A percentile compares a stretch with the other conserved stretches of the same genome.
Evolutionary conservation across 2,113 vertebrate genomes (phyloP).

Genomic region (Ancistrus triradiatus): DNA sequence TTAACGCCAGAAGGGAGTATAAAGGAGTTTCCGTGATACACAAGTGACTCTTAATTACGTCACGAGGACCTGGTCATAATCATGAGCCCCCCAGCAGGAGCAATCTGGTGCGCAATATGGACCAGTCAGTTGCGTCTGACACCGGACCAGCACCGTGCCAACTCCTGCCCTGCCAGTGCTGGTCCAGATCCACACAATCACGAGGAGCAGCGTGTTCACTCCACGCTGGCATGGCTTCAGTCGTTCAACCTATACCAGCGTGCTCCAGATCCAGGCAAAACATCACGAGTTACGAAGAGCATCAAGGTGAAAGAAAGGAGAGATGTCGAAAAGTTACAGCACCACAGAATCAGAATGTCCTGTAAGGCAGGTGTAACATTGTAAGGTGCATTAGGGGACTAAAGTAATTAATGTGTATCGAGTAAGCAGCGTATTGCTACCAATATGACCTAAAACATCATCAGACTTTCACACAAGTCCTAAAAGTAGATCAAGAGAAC

Average conservation of each 20-base stretch:
- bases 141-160: conserved; percentile 16
- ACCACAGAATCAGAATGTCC: no score
- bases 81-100: conserved; percentile 21
- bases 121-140: conserved; percentile 38
- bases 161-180: conserved; percentile 16
- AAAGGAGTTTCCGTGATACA: conserved; percentile 32
- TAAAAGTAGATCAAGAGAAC: no score
- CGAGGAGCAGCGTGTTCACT: conserved; percentile 16
- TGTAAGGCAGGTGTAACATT: no score
- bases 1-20: conserved; percentile 21
- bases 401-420: no score
- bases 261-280: background rate
- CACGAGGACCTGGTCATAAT: conserved; percentile 27
- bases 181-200: conserved; percentile 23
- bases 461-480: no score
- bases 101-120: conserved; percentile 35
- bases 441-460: no score
- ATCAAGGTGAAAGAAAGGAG: conserved; percentile 24
- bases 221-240: conserved; percentile 20
- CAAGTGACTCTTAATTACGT: conserved; percentile 35
- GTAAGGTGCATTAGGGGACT: no score
- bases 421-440: no score
- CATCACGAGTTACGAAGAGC: background rate
- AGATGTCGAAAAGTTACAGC: background rate
- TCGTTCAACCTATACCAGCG: conserved; percentile 1